phyloP scores from a whole-genome alignment of 1,140 invertebrate species.

The Drosophila novamexicana region DNA sequence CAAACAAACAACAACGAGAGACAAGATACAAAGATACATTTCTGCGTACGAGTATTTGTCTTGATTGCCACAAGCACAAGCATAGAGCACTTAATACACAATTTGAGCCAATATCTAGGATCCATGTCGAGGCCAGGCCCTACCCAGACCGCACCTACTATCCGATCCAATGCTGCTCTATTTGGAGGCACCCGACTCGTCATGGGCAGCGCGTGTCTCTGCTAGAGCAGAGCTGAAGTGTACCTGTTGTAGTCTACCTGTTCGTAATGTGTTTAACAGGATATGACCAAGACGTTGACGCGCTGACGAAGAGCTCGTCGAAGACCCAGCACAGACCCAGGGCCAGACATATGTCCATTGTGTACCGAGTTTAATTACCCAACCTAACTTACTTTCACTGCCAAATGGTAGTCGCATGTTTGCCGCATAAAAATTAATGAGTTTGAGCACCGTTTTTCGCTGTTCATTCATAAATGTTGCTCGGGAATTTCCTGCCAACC shows the following conservation, averaged over 20 bases:
- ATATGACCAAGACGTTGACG: constrained; percentile 58
- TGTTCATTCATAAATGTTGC: constrained; percentile 66
- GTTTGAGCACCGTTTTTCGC: constrained; percentile 32
- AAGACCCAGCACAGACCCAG: background rate
- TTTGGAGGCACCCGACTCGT: constrained; percentile 23
- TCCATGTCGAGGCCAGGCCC: constrained; percentile 13
- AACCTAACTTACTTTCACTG: constrained; percentile 72
- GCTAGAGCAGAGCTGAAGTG: constrained; percentile 21
- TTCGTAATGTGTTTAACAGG: constrained; percentile 74
- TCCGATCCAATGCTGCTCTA: constrained; percentile 16
- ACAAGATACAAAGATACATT: constrained; percentile 53
- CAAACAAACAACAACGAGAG: constrained; percentile 59
- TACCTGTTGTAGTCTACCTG: constrained; percentile 71
- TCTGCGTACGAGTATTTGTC: constrained; percentile 39
- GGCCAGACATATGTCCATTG: constrained; percentile 36
- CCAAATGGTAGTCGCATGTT: constrained; percentile 47
- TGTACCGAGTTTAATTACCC: constrained; percentile 66
- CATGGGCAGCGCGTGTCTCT: constrained; percentile 66
- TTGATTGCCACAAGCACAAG: constrained; percentile 58
- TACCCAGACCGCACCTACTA: constrained; percentile 38
- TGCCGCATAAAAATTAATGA: constrained; percentile 72
- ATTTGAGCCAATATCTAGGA: constrained; percentile 45
- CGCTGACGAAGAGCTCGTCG: background rate
- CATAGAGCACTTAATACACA: constrained; percentile 49
- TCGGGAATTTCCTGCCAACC: constrained; percentile 53